Base-by-base conservation (phyloP, 2,113 vertebrate genomes). In the Oryzias javanicus region DNA sequence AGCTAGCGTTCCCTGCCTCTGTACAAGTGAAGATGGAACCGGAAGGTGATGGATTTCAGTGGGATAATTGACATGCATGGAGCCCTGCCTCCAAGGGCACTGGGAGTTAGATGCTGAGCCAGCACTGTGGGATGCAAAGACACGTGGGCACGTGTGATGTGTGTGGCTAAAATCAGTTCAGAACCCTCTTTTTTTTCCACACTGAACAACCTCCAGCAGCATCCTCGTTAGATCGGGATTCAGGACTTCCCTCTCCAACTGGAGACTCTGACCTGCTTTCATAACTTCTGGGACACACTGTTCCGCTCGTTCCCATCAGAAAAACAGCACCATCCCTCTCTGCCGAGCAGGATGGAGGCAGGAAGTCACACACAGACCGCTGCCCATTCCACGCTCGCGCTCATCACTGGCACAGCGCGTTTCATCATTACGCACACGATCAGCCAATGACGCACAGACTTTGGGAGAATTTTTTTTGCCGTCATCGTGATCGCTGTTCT, bases 361-460 rank as follows among this genome's bases (percentile, higher is more conserved):
- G 52, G 62, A 64, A 67, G 58, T 59, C 13, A 35, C 19, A 50
- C 17, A 8, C 29, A 40, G 49, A 29, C 44, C 48, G 57, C 65
- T 60, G 51, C 52, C 67, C 71, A 42, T 27, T 60, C 49, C 54
- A 29, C 29, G 22, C 14, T 50, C 52, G 10, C 24, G 41, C 45
- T 14, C 72, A 68, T 57, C 73, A 49, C 29, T 25, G 45, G 45
- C 49, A 42, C 67, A 57, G 35, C 1, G 55, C 70, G 59, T 73
- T 78, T 83, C 71, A 64, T 82, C 63, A 54, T 82, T 87, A 77
- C 87, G 88, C 86, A 88, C 78, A 48, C 48, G 35, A 42, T 44
- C 68, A 64, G 73, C 29, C 55, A 48, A 8, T 90, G 89, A 91
- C 88, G 89, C 85, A 85, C 42, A 44, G 19, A 77, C 61, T 75